Conservation (phyloP, 2,797 vertebrate genomes). For the Halcyon leucocephala region DNA sequence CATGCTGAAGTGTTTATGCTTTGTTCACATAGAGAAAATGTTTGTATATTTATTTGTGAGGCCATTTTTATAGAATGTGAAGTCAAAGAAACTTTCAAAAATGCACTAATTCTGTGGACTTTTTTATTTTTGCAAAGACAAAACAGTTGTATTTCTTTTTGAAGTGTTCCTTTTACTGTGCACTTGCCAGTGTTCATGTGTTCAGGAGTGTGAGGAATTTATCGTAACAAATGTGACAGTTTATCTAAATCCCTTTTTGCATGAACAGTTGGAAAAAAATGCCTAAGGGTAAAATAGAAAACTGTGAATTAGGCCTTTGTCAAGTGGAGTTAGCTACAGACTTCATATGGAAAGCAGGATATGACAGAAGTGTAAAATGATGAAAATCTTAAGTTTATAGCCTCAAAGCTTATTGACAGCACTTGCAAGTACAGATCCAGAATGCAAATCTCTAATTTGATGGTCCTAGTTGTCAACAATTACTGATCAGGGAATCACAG, state of each 20-base stretch:
- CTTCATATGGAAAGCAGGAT: background rate
- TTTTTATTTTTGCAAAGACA: background rate
- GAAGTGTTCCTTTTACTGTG: background rate
- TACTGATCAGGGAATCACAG: background rate
- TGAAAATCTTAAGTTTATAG: background rate
- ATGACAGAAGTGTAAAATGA: conserved; percentile 24
- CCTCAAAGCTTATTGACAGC: background rate
- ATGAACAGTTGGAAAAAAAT: background rate
- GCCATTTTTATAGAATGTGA: background rate
- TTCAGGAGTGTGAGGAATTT: background rate
- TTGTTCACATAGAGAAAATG: background rate
- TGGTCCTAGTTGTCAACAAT: background rate
- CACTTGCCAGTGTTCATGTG: background rate
- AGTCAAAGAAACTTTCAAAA: background rate
- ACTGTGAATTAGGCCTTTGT: conserved; percentile 29
- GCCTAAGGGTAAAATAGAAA: background rate
- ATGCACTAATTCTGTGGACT: background rate
- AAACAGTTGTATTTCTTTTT: background rate
- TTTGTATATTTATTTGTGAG: background rate
- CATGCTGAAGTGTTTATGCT: background rate
- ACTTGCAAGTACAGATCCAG: background rate
- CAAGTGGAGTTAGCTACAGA: conserved; percentile 1
- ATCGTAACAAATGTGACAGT: background rate
- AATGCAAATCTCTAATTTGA: background rate
- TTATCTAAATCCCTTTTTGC: background rate